These are phyloP conservation scores for Isurus oxyrinchus DNA, from an alignment of 2,113 vertebrate genomes.

Conservation along the genomic window DNA sequence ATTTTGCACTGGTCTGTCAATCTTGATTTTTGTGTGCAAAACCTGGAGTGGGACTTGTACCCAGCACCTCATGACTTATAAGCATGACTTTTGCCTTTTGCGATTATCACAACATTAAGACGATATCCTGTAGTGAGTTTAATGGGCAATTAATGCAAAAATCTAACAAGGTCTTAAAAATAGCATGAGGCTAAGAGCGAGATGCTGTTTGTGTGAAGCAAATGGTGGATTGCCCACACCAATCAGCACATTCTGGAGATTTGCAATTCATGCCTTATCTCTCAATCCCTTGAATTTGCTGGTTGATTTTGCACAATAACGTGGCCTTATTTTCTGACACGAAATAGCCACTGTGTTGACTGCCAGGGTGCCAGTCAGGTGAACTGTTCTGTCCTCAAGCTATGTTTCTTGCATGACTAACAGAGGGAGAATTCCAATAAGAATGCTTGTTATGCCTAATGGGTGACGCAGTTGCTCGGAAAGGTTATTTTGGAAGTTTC, in stretches of 20 bases:
- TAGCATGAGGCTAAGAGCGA: background rate
- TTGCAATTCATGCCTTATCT: background rate
- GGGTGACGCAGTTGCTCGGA: background rate
- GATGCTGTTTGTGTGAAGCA: background rate
- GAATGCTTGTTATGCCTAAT: background rate
- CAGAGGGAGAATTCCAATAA: background rate
- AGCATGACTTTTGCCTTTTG: background rate
- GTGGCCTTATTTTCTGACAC: background rate
- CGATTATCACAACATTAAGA: background rate
- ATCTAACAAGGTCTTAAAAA: background rate
- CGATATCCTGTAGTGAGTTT: background rate
- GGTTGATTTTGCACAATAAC: background rate
- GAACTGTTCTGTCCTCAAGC: background rate
- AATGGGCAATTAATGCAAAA: background rate
- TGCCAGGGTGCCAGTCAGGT: background rate
- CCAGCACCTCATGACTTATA: background rate
- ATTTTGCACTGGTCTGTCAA: too few species aligned
- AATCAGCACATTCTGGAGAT: background rate
- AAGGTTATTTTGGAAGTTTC: background rate
- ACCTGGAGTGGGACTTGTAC: too few species aligned
- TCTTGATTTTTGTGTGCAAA: too few species aligned
- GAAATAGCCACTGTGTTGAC: background rate
- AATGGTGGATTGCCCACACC: background rate
- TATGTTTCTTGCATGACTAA: background rate
- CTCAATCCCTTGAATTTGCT: background rate